These are phyloP conservation scores for Myopa testacea DNA, from an alignment of 2,888 invertebrate species.

Conservation along the genomic window DNA sequence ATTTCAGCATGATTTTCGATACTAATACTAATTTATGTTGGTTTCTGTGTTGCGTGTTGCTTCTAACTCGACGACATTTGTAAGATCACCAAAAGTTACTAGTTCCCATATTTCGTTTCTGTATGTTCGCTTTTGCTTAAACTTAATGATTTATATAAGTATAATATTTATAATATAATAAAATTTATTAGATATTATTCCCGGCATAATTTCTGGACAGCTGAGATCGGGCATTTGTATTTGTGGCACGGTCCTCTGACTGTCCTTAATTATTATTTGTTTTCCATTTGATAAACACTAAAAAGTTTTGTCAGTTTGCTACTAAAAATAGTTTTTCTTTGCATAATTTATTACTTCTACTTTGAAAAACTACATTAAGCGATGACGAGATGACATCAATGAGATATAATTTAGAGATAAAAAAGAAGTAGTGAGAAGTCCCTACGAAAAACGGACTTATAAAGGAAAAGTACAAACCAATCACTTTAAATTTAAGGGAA, in stretches of 20 bases:
- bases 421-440: not conserved
- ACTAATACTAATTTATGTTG: not conserved
- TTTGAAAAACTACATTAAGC: not conserved
- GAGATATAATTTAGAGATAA: not conserved
- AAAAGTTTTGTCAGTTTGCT: slow-evolving; percentile 10
- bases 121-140: slow-evolving; percentile 28
- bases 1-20: not conserved
- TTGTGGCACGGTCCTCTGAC: slow-evolving; percentile 3
- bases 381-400: not conserved
- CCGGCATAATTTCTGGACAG: slow-evolving; percentile 37
- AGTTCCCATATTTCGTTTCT: slow-evolving; percentile 52
- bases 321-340: slow-evolving; percentile 8
- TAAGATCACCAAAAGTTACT: slow-evolving; percentile 51
- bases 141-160: not conserved
- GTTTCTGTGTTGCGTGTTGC: slow-evolving; percentile 3
- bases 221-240: slow-evolving; percentile 7
- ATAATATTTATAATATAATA: not conserved
- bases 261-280: slow-evolving; percentile 29
- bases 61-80: slow-evolving; percentile 21
- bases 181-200: slow-evolving; percentile 40
- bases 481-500: not conserved
- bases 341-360: not conserved
- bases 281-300: not conserved
- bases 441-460: not conserved
- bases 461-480: not conserved